These are phyloP conservation scores for Palythoa grandis DNA, from an alignment of 92 coral and sea anemone species.

Conservation along the genomic window DNA sequence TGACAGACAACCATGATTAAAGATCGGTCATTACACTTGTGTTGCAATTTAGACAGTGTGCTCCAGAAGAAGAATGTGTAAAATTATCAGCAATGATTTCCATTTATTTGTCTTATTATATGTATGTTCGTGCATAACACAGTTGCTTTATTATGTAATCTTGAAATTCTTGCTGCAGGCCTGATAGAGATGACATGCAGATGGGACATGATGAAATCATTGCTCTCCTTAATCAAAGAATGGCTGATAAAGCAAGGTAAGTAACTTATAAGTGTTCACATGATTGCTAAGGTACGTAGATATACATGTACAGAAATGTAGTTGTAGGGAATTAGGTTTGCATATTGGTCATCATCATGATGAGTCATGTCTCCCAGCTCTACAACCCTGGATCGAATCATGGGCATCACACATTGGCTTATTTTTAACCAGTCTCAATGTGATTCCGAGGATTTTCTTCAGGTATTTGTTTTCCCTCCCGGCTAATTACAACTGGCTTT, in stretches of 20 bases:
- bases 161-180: conserved; percentile 59
- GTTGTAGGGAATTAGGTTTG: not conserved
- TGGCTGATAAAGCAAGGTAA: conserved; percentile 99
- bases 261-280: not conserved
- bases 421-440: too few relatives aligned
- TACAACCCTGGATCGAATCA: too few relatives aligned
- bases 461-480: too few relatives aligned
- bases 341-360: not conserved
- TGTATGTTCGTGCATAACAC: not conserved
- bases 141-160: not conserved
- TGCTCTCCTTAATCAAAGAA: conserved; percentile 92
- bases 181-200: conserved; percentile 92
- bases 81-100: too few relatives aligned
- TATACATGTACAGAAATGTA: not conserved
- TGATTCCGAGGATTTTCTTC: too few relatives aligned
- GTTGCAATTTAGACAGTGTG: too few relatives aligned
- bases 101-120: not conserved
- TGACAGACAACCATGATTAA: too few relatives aligned
- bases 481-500: too few relatives aligned
- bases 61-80: too few relatives aligned
- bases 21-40: too few relatives aligned
- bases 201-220: conserved; percentile 92
- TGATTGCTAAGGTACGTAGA: not conserved
- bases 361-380: too few relatives aligned
- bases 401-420: too few relatives aligned